Evolutionary conservation across 2,888 invertebrate genomes (phyloP), one percentile per base, ranked within the genome.

Genomic region (Aspidiotus destructor): DNA sequence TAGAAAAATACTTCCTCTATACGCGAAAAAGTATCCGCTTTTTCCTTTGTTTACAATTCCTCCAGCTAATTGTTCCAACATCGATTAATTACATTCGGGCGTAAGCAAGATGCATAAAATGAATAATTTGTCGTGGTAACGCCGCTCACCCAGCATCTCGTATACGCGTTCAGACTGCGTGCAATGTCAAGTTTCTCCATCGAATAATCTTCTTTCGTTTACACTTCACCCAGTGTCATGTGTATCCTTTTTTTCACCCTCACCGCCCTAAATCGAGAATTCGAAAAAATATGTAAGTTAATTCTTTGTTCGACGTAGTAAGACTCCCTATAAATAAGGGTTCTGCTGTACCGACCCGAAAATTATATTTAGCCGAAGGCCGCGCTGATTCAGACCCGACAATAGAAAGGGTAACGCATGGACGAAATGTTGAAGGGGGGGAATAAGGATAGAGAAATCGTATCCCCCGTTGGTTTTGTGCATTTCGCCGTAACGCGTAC

Each of bases 331-430:
- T 28, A 28, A 58, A 28, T 28, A 28, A 9, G 58, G 28, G 58
- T 16, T 58, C 17, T 13, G 28, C 28, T 28, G 58, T 58, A 40
- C 11, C 55, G 58, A 28, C 28, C 16, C 28, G 58, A 58, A 58
- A 58, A 58, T 55, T 3, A 58, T 58, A 58, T 58, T 58, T 58
- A 58, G 58, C 58, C 40, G 17, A 40, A 58, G 58, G 58, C 58
- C 58, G 58, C 28, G 28, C 17, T 58, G 58, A 58, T 40, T 58
- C 58, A 58, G 58, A 40, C 58, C 6, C 58, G 58, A 40, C 58
- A 58, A 58, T 58, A 67, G 60, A 60, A 67, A 67, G 67, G 60
- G 67, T 67, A 67, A 67, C 65, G 44, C 57, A 42, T 57, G 17
- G 48, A 44, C 62, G 28, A 48, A 44, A 52, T 44, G 41, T 40